Conservation (phyloP, 2,797 vertebrate species). For the Urophycis tenuis region DNA sequence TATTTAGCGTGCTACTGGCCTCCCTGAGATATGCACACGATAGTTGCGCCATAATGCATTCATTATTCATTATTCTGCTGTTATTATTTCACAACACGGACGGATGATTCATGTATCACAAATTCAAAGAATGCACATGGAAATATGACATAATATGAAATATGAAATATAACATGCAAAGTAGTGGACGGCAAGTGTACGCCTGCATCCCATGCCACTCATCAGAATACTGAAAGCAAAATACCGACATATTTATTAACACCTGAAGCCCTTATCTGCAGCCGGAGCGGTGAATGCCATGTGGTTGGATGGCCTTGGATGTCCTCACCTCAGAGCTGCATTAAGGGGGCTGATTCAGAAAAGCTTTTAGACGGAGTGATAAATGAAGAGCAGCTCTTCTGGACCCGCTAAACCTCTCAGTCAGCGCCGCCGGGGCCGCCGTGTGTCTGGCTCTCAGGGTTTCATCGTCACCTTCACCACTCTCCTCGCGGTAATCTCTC, state of each 20-base stretch:
- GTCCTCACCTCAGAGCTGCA: background rate
- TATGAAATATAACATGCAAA: too few species aligned
- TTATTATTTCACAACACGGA: background rate
- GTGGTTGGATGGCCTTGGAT: too few species aligned
- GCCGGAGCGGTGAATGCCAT: background rate
- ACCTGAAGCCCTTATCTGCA: background rate
- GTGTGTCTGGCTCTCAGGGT: too few species aligned
- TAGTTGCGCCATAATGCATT: background rate
- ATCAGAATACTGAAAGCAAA: too few species aligned
- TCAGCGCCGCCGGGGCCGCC: too few species aligned
- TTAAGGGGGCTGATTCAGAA: background rate
- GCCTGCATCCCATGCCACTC: background rate
- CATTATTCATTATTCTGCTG: too few species aligned
- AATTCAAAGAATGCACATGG: background rate
- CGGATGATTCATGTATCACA: background rate
- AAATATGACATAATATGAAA: too few species aligned
- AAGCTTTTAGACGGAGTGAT: conserved; percentile 10
- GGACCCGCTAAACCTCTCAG: too few species aligned
- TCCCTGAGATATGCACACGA: background rate
- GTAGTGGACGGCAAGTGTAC: background rate
- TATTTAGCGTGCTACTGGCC: conserved; percentile 1
- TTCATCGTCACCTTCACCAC: background rate
- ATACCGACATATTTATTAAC: background rate
- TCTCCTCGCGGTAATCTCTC: background rate
- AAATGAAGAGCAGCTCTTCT: background rate